A percentile compares a stretch with the other conserved stretches of the same genome.
Conservation (phyloP, 2,888 invertebrate genomes). For the Drosophila mayaguana region DNA sequence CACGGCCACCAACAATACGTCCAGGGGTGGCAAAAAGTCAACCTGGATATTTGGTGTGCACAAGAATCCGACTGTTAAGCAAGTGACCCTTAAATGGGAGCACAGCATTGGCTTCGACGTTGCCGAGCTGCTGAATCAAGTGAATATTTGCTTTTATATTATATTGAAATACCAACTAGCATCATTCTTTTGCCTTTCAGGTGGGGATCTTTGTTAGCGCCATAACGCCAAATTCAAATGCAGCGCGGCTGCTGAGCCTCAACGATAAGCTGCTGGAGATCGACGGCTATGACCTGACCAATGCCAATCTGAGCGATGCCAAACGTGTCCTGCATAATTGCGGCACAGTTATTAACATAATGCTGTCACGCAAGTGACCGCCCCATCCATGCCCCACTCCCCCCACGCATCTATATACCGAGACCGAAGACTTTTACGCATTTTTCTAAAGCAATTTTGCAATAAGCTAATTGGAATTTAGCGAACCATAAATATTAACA, state of each 20-base stretch:
- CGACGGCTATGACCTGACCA: slow-evolving; percentile 84
- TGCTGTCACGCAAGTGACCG: slow-evolving; percentile 83
- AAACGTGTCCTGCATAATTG: slow-evolving; percentile 78
- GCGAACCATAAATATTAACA: slow-evolving; percentile 53
- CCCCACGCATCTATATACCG: slow-evolving; percentile 49
- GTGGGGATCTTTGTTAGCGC: slow-evolving; percentile 83
- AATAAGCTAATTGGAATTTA: slow-evolving; percentile 41
- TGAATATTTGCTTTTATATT: slow-evolving; percentile 22
- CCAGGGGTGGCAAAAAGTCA: slow-evolving; percentile 61
- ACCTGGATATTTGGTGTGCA: slow-evolving; percentile 84
- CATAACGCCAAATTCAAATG: slow-evolving; percentile 78
- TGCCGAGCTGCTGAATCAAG: slow-evolving; percentile 80
- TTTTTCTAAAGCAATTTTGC: slow-evolving; percentile 72
- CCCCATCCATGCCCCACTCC: slow-evolving; percentile 12
- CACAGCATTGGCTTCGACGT: slow-evolving; percentile 81
- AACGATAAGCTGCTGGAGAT: slow-evolving; percentile 84
- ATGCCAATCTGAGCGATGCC: slow-evolving; percentile 80
- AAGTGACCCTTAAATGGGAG: slow-evolving; percentile 82
- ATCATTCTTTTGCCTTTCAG: slow-evolving; percentile 5
- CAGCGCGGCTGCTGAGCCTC: slow-evolving; percentile 71
- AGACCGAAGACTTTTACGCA: slow-evolving; percentile 80
- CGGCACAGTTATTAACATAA: slow-evolving; percentile 82
- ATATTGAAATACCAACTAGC: background rate
- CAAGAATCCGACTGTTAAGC: slow-evolving; percentile 84
- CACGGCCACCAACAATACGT: slow-evolving; percentile 62